Evolutionary conservation across 2,888 invertebrate species (phyloP), one percentile per base, ranked within the genome.

Genomic region (Pseudolycoriella hygida): DNA sequence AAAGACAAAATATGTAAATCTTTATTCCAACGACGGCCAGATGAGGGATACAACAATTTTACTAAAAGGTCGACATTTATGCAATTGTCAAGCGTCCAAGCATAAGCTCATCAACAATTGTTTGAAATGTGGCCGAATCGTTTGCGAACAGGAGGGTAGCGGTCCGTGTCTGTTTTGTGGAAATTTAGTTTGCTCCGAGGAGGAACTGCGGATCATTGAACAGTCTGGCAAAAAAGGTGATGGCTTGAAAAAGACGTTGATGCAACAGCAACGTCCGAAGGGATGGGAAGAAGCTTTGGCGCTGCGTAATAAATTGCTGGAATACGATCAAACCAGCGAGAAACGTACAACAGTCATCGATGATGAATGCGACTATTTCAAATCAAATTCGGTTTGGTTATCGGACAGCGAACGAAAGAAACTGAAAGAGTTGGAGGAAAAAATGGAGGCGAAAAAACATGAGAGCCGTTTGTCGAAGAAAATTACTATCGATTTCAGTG

Each of bases 151-250:
- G 66, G 98, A 98, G 68, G 96, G 97, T 1, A 84, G 93, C 8
- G 98, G 98, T 0, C 92, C 94, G 0, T 98, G 98, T 59, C 73
- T 94, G 40, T 92, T 81, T 59, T 98, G 98, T 67, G 85, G 81
- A 1, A 75, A 76, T 55, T 67, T 89, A 61, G 96, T 97, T 1
- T 82, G 82, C 55, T 80, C 82, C 0, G 70, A 71, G 17, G 79
- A 81, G 48, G 83, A 88, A 57, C 72, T 74, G 56, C 72, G 72
- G 50, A 64, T 81, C 49, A 66, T 85, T 40, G 69, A 73, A 45
- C 65, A 75, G 1, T 75, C 76, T 41, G 72, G 77, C 0, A 82
- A 80, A 55, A 76, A 80, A 44, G 74, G 80, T 34, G 74, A 77
- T 45, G 72, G 73, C 46, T 64, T 85, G 25, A 70, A 74, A 57